phyloP scores from a whole-genome alignment of 2,797 vertebrate species.

The Chelon auratus region DNA sequence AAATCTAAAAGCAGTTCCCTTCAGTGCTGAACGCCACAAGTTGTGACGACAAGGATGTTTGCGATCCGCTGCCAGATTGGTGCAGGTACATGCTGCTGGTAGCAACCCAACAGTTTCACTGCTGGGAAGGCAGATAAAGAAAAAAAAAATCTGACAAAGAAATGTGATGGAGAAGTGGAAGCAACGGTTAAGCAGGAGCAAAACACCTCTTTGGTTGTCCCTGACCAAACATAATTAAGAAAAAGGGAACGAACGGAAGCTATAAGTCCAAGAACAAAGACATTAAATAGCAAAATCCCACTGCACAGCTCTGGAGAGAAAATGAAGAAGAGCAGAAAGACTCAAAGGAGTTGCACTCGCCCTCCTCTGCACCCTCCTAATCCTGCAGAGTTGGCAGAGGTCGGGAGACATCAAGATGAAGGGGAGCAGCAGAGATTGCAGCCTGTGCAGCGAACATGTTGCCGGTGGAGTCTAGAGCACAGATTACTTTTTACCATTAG shows the following conservation, averaged over 20 bases:
- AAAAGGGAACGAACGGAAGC: conserved; percentile 8
- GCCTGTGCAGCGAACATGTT: conserved; percentile 43
- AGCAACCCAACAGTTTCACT: conserved; percentile 34
- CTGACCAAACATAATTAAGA: conserved; percentile 7
- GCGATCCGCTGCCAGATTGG: conserved; percentile 43
- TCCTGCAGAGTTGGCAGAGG: conserved; percentile 35
- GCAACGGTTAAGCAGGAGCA: neutral
- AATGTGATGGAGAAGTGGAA: neutral
- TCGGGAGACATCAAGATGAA: conserved; percentile 37
- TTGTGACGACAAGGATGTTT: conserved; percentile 35
- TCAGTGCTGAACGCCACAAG: conserved; percentile 22
- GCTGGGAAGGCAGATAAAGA: conserved; percentile 23
- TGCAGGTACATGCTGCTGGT: conserved; percentile 38
- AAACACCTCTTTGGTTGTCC: conserved; percentile 36
- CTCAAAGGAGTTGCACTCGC: conserved; percentile 18
- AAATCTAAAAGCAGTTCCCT: conserved; percentile 43
- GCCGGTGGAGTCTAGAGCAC: conserved; percentile 23
- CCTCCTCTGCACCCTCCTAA: conserved; percentile 42
- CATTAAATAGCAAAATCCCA: conserved; percentile 3
- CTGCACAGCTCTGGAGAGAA: conserved; percentile 24
- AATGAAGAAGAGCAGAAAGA: conserved; percentile 26
- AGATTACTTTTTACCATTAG: conserved; percentile 43
- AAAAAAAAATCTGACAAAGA: conserved; percentile 14
- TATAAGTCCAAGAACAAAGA: conserved; percentile 13
- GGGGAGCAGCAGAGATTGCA: conserved; percentile 37